These are phyloP conservation scores for Drosophila koepferae DNA, from an alignment of 2,888 invertebrate genomes.

Conservation along the genomic window DNA sequence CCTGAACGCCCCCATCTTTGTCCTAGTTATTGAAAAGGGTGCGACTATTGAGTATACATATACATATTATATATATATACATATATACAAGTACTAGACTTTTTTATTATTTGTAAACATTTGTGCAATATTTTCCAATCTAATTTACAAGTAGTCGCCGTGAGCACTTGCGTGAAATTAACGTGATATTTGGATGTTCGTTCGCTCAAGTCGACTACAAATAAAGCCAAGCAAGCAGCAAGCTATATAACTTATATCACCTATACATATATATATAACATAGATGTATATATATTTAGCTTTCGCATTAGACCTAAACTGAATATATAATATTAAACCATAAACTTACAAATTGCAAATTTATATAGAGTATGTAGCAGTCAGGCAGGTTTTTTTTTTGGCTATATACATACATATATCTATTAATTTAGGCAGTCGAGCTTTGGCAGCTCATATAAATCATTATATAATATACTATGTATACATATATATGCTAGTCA, in stretches of 20 bases:
- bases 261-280: background rate
- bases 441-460: background rate
- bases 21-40: background rate
- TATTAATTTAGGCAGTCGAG: background rate
- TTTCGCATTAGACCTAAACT: background rate
- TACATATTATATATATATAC: too few species aligned
- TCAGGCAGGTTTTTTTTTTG: background rate
- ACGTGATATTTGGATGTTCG: slow-evolving; percentile 64
- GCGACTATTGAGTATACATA: background rate
- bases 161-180: slow-evolving; percentile 50
- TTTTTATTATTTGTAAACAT: slow-evolving; percentile 64
- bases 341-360: background rate
- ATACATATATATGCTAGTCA: background rate
- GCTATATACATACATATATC: background rate
- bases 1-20: too few species aligned
- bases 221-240: background rate
- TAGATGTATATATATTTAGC: background rate
- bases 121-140: slow-evolving; percentile 67
- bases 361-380: background rate
- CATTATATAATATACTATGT: background rate
- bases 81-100: slow-evolving; percentile 14
- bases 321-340: background rate
- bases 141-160: slow-evolving; percentile 60
- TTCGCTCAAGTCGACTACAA: slow-evolving; percentile 12
- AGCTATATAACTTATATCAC: too few species aligned